Evolutionary conservation across 2,113 vertebrate genomes (phyloP).

Genomic region (Platysteira castanea): DNA sequence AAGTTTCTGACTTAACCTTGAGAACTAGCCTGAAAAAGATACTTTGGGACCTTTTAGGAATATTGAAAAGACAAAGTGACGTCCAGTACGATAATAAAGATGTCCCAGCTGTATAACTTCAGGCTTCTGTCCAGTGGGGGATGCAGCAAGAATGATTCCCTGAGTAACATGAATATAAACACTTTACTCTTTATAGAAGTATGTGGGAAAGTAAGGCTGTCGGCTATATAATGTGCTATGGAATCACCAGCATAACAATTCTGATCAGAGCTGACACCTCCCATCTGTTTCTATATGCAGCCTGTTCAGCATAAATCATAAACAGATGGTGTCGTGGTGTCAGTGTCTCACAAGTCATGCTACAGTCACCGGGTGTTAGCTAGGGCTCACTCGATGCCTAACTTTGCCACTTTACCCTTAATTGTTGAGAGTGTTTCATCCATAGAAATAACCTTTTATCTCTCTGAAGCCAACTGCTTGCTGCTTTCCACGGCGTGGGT

Average conservation of each 20-base stretch:
- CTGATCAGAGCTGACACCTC: constrained; percentile 49
- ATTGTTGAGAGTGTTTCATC: neutral
- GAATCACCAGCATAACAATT: constrained; percentile 32
- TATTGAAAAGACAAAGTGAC: neutral
- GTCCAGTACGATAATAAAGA: neutral
- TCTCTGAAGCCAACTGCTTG: constrained; percentile 22
- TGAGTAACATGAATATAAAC: neutral
- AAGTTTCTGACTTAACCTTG: neutral
- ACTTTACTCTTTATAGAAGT: constrained; percentile 16
- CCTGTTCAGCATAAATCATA: constrained; percentile 41
- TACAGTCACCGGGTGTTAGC: neutral
- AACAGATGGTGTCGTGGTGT: constrained; percentile 47
- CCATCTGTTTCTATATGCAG: constrained; percentile 58
- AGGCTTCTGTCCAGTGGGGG: neutral
- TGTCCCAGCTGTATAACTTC: neutral
- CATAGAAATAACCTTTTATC: constrained; percentile 25
- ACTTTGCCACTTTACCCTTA: constrained; percentile 23
- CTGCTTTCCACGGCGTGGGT: constrained; percentile 22
- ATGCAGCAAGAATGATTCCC: neutral
- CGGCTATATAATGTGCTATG: neutral
- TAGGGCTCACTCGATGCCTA: neutral
- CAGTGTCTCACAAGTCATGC: constrained; percentile 41
- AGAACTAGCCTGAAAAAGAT: neutral
- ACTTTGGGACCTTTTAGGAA: neutral
- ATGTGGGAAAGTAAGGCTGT: constrained; percentile 9